A percentile compares a stretch with the other conserved stretches of the same genome.
These are phyloP conservation scores for Nothobranchius kuhntae DNA, from an alignment of 2,113 vertebrate species.

Conservation along the genomic window DNA sequence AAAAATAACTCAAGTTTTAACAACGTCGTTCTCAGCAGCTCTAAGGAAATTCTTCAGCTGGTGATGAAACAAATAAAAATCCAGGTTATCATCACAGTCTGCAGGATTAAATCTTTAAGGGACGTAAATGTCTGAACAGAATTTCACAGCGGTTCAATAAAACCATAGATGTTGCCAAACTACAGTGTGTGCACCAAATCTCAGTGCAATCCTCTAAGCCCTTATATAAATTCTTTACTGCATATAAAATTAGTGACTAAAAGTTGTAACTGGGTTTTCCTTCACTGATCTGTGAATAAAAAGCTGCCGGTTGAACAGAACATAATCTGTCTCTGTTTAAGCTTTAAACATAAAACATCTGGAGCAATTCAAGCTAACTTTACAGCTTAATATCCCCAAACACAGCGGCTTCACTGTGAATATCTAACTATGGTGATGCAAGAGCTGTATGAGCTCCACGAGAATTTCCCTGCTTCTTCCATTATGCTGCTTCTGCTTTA, in stretches of 20 bases:
- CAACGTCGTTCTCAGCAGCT: background rate
- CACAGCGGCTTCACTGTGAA: constrained; percentile 26
- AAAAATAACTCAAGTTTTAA: no score
- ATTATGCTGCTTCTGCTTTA: constrained; percentile 14
- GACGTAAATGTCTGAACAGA: background rate
- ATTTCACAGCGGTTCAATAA: background rate
- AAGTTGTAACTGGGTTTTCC: constrained; percentile 15
- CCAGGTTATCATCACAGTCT: background rate
- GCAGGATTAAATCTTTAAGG: background rate
- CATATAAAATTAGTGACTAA: background rate
- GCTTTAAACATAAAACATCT: constrained; percentile 30
- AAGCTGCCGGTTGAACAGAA: constrained; percentile 11
- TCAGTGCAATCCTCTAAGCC: background rate
- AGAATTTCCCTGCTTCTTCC: constrained; percentile 19
- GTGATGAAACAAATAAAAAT: background rate
- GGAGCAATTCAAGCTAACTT: constrained; percentile 33
- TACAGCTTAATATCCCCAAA: constrained; percentile 28
- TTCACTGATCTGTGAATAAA: constrained; percentile 3
- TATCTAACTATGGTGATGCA: constrained; percentile 16
- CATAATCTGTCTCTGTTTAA: constrained; percentile 23
- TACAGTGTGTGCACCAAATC: background rate
- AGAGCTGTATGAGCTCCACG: constrained; percentile 2
- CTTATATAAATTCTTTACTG: background rate
- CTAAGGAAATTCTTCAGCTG: background rate
- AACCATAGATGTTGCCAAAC: background rate